A percentile compares a stretch with the other conserved stretches of the same genome.
phyloP scores from a whole-genome alignment of 1,140 invertebrate species.

The Drosophila pectinifera region DNA sequence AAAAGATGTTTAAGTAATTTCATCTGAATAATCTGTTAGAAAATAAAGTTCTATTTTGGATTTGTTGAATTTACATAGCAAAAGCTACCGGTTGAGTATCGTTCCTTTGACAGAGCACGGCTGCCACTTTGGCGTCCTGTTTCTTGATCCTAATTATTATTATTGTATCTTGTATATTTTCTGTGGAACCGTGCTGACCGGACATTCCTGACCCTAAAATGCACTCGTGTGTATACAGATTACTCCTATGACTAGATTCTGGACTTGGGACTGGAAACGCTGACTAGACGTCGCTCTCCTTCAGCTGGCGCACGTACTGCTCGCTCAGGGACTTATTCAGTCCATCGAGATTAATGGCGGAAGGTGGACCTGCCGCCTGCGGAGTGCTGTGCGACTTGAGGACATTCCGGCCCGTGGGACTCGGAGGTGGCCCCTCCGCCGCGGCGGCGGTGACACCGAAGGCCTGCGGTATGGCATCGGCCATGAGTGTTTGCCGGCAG shows the following conservation, averaged over 20 bases:
- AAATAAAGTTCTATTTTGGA: slow-evolving; percentile 1
- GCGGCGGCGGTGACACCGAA: neutral
- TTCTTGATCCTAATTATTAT: neutral
- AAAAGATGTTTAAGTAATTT: neutral
- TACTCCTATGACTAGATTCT: slow-evolving; percentile 63
- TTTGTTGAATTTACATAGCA: slow-evolving; percentile 8
- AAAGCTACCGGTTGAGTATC: slow-evolving; percentile 19
- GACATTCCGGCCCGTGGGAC: slow-evolving; percentile 59
- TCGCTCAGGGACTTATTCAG: slow-evolving; percentile 80
- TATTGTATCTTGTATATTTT: neutral
- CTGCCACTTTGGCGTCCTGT: neutral
- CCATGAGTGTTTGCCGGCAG: slow-evolving; percentile 73
- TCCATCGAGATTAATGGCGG: slow-evolving; percentile 26
- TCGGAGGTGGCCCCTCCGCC: slow-evolving; percentile 50
- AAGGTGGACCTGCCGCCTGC: slow-evolving; percentile 46
- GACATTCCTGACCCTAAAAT: slow-evolving; percentile 15
- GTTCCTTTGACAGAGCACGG: neutral
- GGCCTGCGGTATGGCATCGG: slow-evolving; percentile 65
- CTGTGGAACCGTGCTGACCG: neutral
- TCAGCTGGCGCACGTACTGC: slow-evolving; percentile 77
- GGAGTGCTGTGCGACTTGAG: slow-evolving; percentile 78
- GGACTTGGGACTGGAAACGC: slow-evolving; percentile 33
- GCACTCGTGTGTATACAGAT: slow-evolving; percentile 10
- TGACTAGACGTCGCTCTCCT: slow-evolving; percentile 81
- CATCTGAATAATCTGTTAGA: neutral